A percentile compares a stretch with the other conserved stretches of the same genome.
Conservation (phyloP, 2,888 invertebrate genomes). For the Epinotia bilunana region DNA sequence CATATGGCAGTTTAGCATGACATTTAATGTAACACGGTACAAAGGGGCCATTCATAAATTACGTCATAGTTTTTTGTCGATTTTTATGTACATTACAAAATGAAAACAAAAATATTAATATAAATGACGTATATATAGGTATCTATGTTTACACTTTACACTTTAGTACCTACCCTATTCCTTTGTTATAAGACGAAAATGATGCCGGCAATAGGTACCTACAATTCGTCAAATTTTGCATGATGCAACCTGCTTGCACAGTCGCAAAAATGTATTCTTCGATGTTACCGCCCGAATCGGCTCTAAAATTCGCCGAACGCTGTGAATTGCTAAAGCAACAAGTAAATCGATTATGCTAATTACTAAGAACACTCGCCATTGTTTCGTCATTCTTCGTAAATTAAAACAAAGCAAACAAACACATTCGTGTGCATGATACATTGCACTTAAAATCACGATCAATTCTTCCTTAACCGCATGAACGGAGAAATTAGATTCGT, state of each 20-base stretch:
- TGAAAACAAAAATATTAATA: no score
- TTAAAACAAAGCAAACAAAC: slow-evolving; percentile 39
- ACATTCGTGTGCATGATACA: slow-evolving; percentile 17
- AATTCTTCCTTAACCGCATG: slow-evolving; percentile 9
- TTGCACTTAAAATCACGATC: slow-evolving; percentile 11
- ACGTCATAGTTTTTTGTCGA: no score
- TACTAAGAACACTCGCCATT: slow-evolving; percentile 67
- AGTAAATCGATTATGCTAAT: slow-evolving; percentile 71
- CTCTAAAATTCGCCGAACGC: slow-evolving; percentile 56
- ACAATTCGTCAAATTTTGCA: slow-evolving; percentile 1
- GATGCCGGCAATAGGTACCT: neutral
- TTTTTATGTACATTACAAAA: no score
- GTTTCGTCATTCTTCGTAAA: slow-evolving; percentile 44
- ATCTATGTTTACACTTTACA: no score
- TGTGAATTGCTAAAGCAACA: slow-evolving; percentile 61
- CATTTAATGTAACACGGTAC: no score
- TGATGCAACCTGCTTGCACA: neutral
- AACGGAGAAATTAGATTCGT: slow-evolving; percentile 29
- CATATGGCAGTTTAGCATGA: no score
- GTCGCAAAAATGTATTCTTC: neutral
- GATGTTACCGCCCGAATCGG: neutral
- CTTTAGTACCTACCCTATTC: no score
- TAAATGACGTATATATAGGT: no score
- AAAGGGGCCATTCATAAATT: no score
- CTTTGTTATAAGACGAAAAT: neutral